Conservation (phyloP, 2,888 invertebrate species). For the Epinotia ramella region DNA sequence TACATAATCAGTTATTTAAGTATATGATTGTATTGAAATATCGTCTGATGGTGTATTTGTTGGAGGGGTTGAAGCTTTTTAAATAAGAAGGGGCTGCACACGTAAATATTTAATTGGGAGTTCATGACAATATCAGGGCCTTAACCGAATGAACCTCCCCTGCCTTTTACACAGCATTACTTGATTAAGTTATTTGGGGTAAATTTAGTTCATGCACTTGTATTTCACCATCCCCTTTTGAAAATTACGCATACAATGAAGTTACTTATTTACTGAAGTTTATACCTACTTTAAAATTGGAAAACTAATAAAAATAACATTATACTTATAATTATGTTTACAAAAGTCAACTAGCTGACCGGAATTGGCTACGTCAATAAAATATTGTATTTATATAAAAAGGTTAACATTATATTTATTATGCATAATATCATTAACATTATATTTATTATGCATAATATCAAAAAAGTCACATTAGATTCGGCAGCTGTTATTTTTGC, state of each 20-base stretch:
- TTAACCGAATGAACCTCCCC: slow-evolving; percentile 42
- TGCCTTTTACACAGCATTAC: slow-evolving; percentile 42
- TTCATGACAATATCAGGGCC: slow-evolving; percentile 43
- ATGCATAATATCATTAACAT: no score
- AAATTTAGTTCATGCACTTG: slow-evolving; percentile 31
- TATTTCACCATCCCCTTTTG: background rate
- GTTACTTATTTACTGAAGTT: background rate
- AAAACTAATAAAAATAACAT: background rate
- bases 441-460: no score
- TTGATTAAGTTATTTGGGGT: slow-evolving; percentile 38
- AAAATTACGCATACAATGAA: no score
- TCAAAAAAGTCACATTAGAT: no score
- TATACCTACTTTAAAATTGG: background rate
- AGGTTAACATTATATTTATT: no score
- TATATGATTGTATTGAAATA: slow-evolving; percentile 15
- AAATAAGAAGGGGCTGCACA: slow-evolving; percentile 26
- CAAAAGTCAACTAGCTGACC: no score
- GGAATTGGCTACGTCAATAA: no score
- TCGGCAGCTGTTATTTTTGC: no score
- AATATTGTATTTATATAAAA: no score
- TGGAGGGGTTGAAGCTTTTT: slow-evolving; percentile 21
- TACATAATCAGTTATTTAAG: slow-evolving; percentile 6
- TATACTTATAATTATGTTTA: no score
- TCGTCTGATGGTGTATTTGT: background rate
- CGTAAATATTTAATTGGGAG: slow-evolving; percentile 44